Percentiles rank a stretch among this genome's conserved stretches.
These are phyloP conservation scores for Carabus problematicus DNA, from an alignment of 2,888 invertebrate species.

Conservation along the genomic window DNA sequence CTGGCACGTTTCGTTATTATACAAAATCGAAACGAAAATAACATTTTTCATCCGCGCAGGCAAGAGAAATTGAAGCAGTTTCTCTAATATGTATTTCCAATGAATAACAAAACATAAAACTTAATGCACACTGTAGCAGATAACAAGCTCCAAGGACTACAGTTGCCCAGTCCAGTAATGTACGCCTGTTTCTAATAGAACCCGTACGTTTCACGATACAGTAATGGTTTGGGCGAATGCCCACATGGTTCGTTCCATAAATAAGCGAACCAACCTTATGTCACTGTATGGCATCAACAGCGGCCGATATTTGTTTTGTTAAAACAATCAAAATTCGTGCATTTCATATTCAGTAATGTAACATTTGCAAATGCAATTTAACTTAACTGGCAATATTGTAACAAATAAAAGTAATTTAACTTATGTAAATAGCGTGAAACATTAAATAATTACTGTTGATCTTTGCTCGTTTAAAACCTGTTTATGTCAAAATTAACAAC, in stretches of 20 bases:
- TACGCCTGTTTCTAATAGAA: neutral
- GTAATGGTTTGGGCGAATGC: neutral
- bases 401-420: no score
- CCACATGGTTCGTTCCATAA: slow-evolving; percentile 16
- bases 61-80: slow-evolving; percentile 5
- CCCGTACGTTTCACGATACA: neutral
- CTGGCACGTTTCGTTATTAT: no score
- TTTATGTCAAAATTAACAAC: no score
- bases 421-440: no score
- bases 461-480: no score
- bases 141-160: slow-evolving; percentile 16
- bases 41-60: neutral
- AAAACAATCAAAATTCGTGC: no score
- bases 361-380: no score
- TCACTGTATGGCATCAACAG: neutral
- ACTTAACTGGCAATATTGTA: no score
- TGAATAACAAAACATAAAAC: slow-evolving; percentile 18
- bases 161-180: neutral
- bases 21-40: neutral
- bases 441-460: no score
- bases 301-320: no score
- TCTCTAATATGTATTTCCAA: slow-evolving; percentile 14
- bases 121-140: slow-evolving; percentile 15
- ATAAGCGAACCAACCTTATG: neutral
- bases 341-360: no score